phyloP scores from a whole-genome alignment of 2,113 vertebrate species.

The Meleagris gallopavo region DNA sequence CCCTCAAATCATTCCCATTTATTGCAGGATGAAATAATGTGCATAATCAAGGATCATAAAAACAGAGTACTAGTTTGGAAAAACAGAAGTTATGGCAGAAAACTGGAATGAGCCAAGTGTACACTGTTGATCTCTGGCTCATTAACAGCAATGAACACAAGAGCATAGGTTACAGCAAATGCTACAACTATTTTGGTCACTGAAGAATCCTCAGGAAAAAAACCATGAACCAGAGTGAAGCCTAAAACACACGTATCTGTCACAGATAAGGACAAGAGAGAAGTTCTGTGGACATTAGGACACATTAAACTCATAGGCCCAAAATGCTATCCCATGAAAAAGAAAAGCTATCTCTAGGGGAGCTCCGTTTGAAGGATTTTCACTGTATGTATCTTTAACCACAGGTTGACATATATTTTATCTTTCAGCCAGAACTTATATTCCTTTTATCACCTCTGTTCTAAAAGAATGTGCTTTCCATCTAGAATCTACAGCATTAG shows the following conservation, averaged over 20 bases:
- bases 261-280: neutral
- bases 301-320: neutral
- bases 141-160: neutral
- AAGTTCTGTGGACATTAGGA: neutral
- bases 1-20: neutral
- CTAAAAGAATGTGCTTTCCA: neutral
- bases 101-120: neutral
- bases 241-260: neutral
- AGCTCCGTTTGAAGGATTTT: neutral
- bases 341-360: neutral
- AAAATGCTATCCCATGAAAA: neutral
- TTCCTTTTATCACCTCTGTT: constrained; percentile 30
- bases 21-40: neutral
- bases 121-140: neutral
- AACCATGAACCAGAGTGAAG: rapidly evolving
- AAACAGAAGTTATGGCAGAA: neutral
- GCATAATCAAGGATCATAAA: neutral
- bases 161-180: neutral
- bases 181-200: neutral
- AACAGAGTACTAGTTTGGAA: neutral
- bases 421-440: neutral
- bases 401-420: neutral
- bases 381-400: neutral
- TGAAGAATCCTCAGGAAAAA: neutral
- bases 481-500: neutral